Percentiles rank a stretch among this genome's conserved stretches.
These are phyloP conservation scores for Trachops cirrhosus DNA, from an alignment of 2,797 vertebrate genomes.

Conservation along the genomic window DNA sequence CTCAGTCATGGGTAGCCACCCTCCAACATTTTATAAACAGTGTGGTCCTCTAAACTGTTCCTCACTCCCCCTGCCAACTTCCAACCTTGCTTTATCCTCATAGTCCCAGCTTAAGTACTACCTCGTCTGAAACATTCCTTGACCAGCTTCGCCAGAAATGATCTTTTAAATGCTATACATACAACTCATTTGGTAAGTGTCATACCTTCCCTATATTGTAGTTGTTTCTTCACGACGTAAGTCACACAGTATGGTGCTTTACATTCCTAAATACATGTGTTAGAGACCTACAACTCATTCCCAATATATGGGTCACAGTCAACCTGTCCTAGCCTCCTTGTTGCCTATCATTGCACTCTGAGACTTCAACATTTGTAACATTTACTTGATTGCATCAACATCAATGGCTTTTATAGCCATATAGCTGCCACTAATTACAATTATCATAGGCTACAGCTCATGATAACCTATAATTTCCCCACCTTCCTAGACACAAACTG, in stretches of 20 bases:
- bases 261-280: not conserved
- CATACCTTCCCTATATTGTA: not conserved
- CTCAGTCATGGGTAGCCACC: not conserved
- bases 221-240: not conserved
- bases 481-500: not conserved
- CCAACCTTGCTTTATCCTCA: not conserved
- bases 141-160: not conserved
- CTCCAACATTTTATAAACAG: not conserved
- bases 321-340: not conserved
- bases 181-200: not conserved
- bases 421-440: not conserved
- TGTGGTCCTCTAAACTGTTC: not conserved
- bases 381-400: not conserved
- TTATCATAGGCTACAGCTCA: not conserved
- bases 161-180: not conserved
- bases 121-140: not conserved
- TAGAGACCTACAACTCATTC: not conserved
- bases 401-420: not conserved
- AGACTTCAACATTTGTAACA: not conserved
- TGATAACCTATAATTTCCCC: not conserved
- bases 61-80: not conserved
- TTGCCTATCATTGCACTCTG: not conserved
- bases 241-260: not conserved
- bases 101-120: not conserved
- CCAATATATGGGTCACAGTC: not conserved